Evolutionary conservation across 2,888 invertebrate species (phyloP), one percentile per base, ranked within the genome.

Genomic region (Orthosia cruda): DNA sequence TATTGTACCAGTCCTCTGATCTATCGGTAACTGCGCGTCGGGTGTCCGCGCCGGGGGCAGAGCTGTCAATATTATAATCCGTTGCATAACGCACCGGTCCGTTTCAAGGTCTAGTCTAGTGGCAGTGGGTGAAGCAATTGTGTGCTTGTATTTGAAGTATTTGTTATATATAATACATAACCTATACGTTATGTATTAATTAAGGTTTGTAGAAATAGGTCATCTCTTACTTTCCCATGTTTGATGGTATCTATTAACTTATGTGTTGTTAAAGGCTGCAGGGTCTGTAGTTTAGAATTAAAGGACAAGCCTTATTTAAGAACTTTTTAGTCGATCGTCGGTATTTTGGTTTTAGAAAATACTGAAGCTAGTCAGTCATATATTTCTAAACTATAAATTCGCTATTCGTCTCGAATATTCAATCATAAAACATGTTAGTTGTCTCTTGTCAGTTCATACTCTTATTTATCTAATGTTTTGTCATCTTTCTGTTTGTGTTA

Each of bases 71-170:
- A 83, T 82, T 77, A 77, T 79, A 81, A 83, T 82, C 78, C 71
- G 74, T 86, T 87, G 87, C 87, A 77, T 87, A 85, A 87, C 74
- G 68, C 71, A 71, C 85, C 77, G 73, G 86, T 84, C 62, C 45
- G n/a, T 58, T 81, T 80, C 82, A 86, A 86, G 86, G 86, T 86
- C 86, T 75, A 55, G 83, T 68, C 74, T 76, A 77, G 55, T 75
- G 82, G 15, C 68, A 73, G 67, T 72, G 71, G 81, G 67, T 81
- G 75, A 72, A 80, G 80, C 74, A 78, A 83, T 78, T 81, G 67
- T 81, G 23, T 58, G 62, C 32, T 73, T 59, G 52, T 54, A 45
- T 50, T 49, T n/a, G 16, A 65, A 79, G 49, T 79, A 79, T 61
- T 76, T 76, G 40, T 76, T 26, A 20, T 20, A 54, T n/a, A n/a